phyloP scores from a whole-genome alignment of 2,113 vertebrate genomes.

The Colossoma macropomum region DNA sequence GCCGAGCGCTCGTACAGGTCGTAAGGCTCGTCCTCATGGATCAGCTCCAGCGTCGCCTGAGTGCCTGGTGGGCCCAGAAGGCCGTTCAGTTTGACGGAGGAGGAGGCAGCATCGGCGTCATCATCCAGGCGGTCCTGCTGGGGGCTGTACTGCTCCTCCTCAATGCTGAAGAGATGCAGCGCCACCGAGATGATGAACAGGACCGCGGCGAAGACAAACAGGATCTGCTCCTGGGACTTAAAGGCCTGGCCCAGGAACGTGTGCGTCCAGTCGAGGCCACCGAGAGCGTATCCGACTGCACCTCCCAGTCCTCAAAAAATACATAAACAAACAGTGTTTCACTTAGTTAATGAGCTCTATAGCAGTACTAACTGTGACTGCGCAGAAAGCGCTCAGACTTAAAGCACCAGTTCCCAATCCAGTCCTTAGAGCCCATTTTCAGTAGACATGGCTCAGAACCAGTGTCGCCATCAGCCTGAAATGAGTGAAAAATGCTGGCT shows the following conservation, averaged over 20 bases:
- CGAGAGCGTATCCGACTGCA: constrained; percentile 93
- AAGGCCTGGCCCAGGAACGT: constrained; percentile 89
- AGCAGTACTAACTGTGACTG: too few relatives aligned
- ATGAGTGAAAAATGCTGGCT: too few relatives aligned
- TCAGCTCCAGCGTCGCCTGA: constrained; percentile 74
- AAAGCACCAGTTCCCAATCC: not conserved
- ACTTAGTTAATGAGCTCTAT: not conserved
- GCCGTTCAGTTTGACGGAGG: constrained; percentile 68
- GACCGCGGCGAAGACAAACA: constrained; percentile 93
- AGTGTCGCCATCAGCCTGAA: too few relatives aligned
- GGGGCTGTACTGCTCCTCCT: constrained; percentile 89
- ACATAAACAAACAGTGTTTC: constrained; percentile 10
- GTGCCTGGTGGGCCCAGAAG: constrained; percentile 63
- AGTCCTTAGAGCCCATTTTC: too few relatives aligned
- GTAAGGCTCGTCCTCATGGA: constrained; percentile 79
- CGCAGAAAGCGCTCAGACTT: not conserved
- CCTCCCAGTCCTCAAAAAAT: constrained; percentile 87
- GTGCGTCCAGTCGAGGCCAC: constrained; percentile 94
- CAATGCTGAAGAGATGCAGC: constrained; percentile 93
- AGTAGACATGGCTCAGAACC: too few relatives aligned
- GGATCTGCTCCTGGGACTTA: constrained; percentile 93
- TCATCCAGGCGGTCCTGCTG: constrained; percentile 85
- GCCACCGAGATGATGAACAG: constrained; percentile 88
- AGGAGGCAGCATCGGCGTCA: constrained; percentile 65
- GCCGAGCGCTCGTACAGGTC: constrained; percentile 74